phyloP scores from a whole-genome alignment of 2,113 vertebrate genomes.

The Calidris pugnax region DNA sequence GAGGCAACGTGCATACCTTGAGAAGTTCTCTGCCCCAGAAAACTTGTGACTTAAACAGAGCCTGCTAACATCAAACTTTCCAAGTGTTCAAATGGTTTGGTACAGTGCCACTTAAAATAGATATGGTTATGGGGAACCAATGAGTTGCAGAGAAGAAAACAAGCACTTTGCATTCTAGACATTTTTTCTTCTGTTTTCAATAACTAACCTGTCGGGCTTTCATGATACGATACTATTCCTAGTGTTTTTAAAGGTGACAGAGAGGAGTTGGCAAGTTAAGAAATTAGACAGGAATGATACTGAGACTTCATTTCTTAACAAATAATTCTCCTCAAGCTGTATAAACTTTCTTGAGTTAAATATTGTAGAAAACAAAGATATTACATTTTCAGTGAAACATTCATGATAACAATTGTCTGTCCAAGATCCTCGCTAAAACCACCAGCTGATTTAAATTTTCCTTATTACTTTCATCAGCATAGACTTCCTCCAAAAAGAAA shows the following conservation, averaged over 20 bases:
- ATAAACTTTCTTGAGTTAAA: not conserved
- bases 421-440: not conserved
- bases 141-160: not conserved
- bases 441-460: conserved; percentile 10
- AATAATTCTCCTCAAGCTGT: not conserved
- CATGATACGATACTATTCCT: not conserved
- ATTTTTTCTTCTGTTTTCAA: conserved; percentile 6
- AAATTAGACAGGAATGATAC: not conserved
- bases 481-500: not conserved
- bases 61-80: not conserved
- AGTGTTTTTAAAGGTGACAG: not conserved
- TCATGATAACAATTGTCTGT: not conserved
- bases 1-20: not conserved
- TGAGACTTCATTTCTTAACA: not conserved
- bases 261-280: not conserved
- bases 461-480: not conserved
- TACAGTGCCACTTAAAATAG: not conserved
- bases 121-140: not conserved
- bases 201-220: not conserved
- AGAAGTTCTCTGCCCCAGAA: not conserved
- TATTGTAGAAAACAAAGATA: not conserved
- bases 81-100: not conserved
- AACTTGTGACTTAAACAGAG: not conserved
- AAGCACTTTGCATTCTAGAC: not conserved
- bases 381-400: not conserved